Evolutionary conservation across 2,797 vertebrate species (phyloP).

Genomic region (Muraenolepis orangiensis): DNA sequence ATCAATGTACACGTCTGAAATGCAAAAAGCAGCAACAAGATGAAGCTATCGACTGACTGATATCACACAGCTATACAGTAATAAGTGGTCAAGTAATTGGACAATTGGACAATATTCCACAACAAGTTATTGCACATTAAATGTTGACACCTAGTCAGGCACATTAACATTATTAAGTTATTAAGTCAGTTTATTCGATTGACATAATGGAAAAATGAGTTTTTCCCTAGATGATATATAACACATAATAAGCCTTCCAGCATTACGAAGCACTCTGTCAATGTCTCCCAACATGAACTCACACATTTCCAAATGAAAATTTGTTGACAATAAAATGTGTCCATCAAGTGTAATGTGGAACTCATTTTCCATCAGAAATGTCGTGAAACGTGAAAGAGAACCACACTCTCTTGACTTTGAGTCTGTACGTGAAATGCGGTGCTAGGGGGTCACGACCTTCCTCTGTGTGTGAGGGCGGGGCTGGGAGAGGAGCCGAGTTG

Average conservation of each 20-base stretch:
- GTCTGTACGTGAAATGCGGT: neutral
- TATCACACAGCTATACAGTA: neutral
- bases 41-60: neutral
- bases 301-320: neutral
- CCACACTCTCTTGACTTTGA: neutral
- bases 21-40: conserved; percentile 9
- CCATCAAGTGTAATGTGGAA: neutral
- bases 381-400: no score
- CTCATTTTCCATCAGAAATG: neutral
- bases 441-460: conserved; percentile 53
- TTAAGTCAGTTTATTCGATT: neutral
- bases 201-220: neutral
- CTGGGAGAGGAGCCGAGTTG: conserved; percentile 24
- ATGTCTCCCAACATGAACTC: neutral
- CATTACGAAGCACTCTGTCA: neutral
- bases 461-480: conserved; percentile 42
- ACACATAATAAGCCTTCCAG: neutral
- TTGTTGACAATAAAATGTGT: neutral
- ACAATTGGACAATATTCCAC: neutral
- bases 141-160: no score
- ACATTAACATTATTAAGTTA: neutral
- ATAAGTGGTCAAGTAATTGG: neutral
- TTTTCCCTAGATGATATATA: neutral
- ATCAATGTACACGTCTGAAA: conserved; percentile 78
- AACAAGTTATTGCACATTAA: neutral